Percentiles rank a stretch among this genome's conserved stretches.
phyloP scores from a whole-genome alignment of 2,888 invertebrate genomes.

The Urechis unicinctus region DNA sequence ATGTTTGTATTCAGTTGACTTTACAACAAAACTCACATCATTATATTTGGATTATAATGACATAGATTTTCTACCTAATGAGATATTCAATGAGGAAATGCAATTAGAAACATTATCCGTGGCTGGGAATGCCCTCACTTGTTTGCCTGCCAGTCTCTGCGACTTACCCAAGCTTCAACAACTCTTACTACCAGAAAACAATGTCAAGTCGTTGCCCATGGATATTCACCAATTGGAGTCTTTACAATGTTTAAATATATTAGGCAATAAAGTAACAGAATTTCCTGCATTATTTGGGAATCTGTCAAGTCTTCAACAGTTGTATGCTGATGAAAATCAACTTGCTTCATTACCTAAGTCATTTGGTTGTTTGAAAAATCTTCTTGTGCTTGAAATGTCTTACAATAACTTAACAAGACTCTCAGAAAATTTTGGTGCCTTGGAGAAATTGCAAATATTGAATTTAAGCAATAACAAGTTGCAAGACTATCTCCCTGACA shows the following conservation, averaged over 20 bases:
- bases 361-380: constrained; percentile 22
- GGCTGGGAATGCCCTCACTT: background rate
- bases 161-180: background rate
- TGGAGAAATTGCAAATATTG: constrained; percentile 24
- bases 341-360: constrained; percentile 23
- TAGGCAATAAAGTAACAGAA: constrained; percentile 10
- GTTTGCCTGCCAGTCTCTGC: background rate
- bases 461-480: constrained; percentile 10
- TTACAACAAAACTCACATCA: too few relatives aligned
- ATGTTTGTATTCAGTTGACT: too few relatives aligned
- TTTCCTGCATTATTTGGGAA: constrained; percentile 31
- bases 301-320: constrained; percentile 18
- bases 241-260: constrained; percentile 24
- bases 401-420: constrained; percentile 23
- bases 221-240: constrained; percentile 10
- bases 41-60: too few relatives aligned
- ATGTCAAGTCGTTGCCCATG: background rate
- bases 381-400: constrained; percentile 24
- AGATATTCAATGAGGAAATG: too few relatives aligned
- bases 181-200: background rate
- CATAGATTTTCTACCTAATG: too few relatives aligned
- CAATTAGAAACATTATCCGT: background rate
- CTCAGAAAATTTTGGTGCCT: constrained; percentile 26
- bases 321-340: constrained; percentile 29
- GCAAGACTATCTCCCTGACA: background rate